phyloP scores from a whole-genome alignment of 1,140 invertebrate species.

The Atta cephalotes region DNA sequence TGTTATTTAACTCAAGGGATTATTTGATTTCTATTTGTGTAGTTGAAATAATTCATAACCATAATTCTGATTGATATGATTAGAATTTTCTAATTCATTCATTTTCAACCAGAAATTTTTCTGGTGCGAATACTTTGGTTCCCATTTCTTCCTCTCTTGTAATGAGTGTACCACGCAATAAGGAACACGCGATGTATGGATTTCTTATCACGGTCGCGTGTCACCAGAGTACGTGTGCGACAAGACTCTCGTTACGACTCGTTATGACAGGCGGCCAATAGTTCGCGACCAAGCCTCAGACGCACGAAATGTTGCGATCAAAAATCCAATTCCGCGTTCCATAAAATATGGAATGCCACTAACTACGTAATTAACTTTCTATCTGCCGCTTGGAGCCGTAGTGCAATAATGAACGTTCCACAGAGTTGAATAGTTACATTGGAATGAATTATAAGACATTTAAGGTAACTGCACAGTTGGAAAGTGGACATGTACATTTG shows the following conservation, averaged over 20 bases:
- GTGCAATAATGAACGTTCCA: constrained; percentile 51
- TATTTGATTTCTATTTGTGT: too few species aligned
- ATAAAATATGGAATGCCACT: constrained; percentile 64
- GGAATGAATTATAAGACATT: constrained; percentile 58
- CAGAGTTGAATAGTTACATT: neutral
- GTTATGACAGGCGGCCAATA: constrained; percentile 22
- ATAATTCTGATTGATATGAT: too few species aligned
- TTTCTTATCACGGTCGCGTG: constrained; percentile 28
- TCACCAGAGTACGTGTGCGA: neutral
- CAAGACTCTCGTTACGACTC: constrained; percentile 22
- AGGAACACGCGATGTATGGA: constrained; percentile 7
- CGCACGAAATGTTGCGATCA: constrained; percentile 51
- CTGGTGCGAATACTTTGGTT: neutral
- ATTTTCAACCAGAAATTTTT: too few species aligned
- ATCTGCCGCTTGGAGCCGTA: constrained; percentile 14
- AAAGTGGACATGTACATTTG: constrained; percentile 2
- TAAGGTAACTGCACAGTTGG: constrained; percentile 3
- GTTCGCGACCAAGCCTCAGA: neutral
- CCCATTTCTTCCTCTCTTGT: neutral
- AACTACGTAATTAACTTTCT: constrained; percentile 61
- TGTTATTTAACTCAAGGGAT: too few species aligned
- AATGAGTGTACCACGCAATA: neutral
- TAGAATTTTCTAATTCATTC: too few species aligned
- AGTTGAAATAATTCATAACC: too few species aligned
- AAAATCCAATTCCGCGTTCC: constrained; percentile 57